Conservation (phyloP, 2,888 invertebrate genomes). For the Listrodromus nycthemerus region DNA sequence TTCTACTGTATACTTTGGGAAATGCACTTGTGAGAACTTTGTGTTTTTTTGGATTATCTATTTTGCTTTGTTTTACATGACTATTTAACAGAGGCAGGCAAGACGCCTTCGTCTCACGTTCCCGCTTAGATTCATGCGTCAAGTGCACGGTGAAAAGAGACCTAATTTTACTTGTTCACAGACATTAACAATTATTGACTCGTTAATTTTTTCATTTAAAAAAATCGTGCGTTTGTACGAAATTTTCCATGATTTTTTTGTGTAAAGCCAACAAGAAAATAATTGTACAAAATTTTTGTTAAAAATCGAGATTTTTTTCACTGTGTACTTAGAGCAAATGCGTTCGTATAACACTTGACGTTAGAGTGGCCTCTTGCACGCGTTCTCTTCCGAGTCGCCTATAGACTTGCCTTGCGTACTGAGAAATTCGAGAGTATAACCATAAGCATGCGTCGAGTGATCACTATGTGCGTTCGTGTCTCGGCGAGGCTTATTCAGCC, state of each 20-base stretch:
- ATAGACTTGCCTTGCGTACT: slow-evolving; percentile 9
- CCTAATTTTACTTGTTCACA: too few species aligned
- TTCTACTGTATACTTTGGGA: too few species aligned
- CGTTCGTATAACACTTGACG: slow-evolving; percentile 61
- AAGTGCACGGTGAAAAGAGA: too few species aligned
- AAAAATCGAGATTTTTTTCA: too few species aligned
- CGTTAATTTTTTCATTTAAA: too few species aligned
- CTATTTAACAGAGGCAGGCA: neutral
- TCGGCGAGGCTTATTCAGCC: slow-evolving; percentile 35
- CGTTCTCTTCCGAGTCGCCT: slow-evolving; percentile 34
- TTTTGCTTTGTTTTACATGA: neutral
- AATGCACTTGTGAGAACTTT: too few species aligned
- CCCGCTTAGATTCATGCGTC: neutral
- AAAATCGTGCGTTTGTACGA: too few species aligned
- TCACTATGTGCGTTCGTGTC: neutral
- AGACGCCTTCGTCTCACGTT: neutral
- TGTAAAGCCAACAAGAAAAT: too few species aligned
- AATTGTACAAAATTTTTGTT: too few species aligned
- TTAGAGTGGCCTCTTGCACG: slow-evolving; percentile 50
- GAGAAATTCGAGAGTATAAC: slow-evolving; percentile 28
- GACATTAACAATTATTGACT: too few species aligned
- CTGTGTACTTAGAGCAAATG: slow-evolving; percentile 53
- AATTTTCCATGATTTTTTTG: too few species aligned
- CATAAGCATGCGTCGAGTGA: slow-evolving; percentile 24
- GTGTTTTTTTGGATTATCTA: neutral